Conservation (phyloP, 2,797 vertebrate species). For the Adrianichthys oophorus region DNA sequence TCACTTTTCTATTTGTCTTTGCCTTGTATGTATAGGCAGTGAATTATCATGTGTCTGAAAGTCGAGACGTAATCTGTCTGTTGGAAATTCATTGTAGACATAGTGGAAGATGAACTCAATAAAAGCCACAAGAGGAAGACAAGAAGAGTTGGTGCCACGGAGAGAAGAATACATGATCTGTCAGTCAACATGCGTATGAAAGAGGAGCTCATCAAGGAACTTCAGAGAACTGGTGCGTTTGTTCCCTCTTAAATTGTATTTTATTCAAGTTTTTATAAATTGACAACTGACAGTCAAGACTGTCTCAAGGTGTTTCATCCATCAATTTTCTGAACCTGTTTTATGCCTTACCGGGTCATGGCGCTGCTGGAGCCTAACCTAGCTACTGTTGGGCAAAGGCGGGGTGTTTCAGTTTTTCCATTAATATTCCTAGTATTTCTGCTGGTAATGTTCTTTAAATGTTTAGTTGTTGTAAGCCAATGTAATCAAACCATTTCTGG, state of each 20-base stretch:
- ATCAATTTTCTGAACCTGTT: too few relatives aligned
- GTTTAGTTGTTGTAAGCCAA: neutral
- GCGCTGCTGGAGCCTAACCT: too few relatives aligned
- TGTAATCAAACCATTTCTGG: neutral
- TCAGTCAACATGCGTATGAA: constrained; percentile 86
- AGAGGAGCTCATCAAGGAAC: constrained; percentile 86
- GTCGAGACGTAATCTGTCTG: too few relatives aligned
- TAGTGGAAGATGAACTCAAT: constrained; percentile 62
- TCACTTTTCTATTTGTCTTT: neutral
- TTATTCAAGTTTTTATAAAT: too few relatives aligned
- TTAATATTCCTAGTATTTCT: too few relatives aligned
- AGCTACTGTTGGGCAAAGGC: too few relatives aligned
- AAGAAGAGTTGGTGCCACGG: constrained; percentile 67
- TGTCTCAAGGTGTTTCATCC: too few relatives aligned
- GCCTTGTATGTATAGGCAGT: neutral
- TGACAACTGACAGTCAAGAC: too few relatives aligned
- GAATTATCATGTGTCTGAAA: too few relatives aligned
- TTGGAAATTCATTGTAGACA: constrained; percentile 23
- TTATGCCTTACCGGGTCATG: too few relatives aligned
- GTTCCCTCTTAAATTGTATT: too few relatives aligned
- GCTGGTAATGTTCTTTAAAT: neutral
- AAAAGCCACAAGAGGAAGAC: constrained; percentile 68
- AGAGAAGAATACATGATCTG: constrained; percentile 84
- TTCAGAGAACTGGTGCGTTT: constrained; percentile 85
- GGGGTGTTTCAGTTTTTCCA: too few relatives aligned